Evolutionary conservation across 1,140 invertebrate species (phyloP).

Genomic region (Glossosoma conforme): DNA sequence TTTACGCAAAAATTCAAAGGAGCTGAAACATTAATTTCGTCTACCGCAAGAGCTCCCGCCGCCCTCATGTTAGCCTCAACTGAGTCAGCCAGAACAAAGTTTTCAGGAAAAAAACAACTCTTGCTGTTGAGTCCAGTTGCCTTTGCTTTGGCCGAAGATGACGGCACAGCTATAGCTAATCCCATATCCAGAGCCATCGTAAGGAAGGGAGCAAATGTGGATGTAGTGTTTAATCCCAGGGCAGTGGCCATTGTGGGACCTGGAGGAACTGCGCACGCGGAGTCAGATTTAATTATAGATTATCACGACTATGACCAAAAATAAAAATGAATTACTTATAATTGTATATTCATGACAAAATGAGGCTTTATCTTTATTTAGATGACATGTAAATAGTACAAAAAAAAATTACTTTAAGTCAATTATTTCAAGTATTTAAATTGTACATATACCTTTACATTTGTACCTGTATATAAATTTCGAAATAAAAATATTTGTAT

Average conservation of each 20-base stretch:
- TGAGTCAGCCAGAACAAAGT: too few relatives aligned
- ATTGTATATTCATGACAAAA: background rate
- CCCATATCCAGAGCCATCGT: conserved; percentile 57
- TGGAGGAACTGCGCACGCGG: conserved; percentile 63
- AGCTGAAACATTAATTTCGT: too few relatives aligned
- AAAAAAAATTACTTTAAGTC: too few relatives aligned
- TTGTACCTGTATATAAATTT: too few relatives aligned
- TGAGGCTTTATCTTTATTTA: conserved; percentile 12
- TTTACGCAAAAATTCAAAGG: too few relatives aligned
- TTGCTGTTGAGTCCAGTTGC: conserved; percentile 59
- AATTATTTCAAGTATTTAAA: too few relatives aligned
- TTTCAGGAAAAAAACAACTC: conserved; percentile 10
- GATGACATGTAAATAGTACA: conserved; percentile 8
- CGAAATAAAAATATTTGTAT: too few relatives aligned
- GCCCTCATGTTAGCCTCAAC: too few relatives aligned
- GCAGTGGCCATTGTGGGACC: conserved; percentile 65
- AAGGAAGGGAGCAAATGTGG: conserved; percentile 46
- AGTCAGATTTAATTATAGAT: conserved; percentile 54
- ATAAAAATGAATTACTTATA: too few relatives aligned
- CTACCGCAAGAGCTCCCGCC: too few relatives aligned
- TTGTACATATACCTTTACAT: too few relatives aligned
- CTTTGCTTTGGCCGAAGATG: conserved; percentile 55
- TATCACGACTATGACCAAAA: conserved; percentile 23
- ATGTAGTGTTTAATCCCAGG: conserved; percentile 58
- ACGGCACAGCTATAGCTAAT: conserved; percentile 61